A percentile compares a stretch with the other conserved stretches of the same genome.
Evolutionary conservation across 1,140 invertebrate genomes (phyloP).

Genomic region (Calosoma granatense): DNA sequence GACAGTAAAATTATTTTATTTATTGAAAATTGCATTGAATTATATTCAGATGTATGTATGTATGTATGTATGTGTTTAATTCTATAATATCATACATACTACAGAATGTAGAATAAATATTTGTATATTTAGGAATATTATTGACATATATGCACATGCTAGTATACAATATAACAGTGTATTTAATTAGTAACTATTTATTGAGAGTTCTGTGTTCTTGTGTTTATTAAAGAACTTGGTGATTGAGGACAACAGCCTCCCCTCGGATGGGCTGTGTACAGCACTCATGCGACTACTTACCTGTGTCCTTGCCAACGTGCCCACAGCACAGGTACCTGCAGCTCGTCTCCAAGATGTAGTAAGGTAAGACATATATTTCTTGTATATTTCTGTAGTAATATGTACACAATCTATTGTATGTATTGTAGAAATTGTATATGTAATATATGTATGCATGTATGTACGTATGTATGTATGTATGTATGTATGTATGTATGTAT

Average conservation of each 20-base stretch:
- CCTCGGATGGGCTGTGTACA: slow-evolving; percentile 31
- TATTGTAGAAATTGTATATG: neutral
- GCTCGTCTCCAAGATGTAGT: slow-evolving; percentile 36
- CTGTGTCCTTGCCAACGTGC: slow-evolving; percentile 29
- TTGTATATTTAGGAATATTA: no score
- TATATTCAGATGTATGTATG: no score
- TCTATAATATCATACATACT: no score
- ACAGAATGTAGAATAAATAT: no score
- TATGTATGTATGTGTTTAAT: no score
- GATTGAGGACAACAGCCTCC: slow-evolving; percentile 26
- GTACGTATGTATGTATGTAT: neutral
- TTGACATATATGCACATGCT: no score
- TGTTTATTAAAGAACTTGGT: slow-evolving; percentile 24
- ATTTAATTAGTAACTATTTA: no score
- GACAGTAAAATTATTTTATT: no score
- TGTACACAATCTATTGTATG: neutral
- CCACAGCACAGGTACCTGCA: slow-evolving; percentile 21
- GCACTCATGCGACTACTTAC: slow-evolving; percentile 35
- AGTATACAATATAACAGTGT: no score
- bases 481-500: neutral
- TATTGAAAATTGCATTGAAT: no score
- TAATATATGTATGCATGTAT: neutral
- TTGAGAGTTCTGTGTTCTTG: no score
- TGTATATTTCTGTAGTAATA: neutral
- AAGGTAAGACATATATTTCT: slow-evolving; percentile 29